These are phyloP conservation scores for rabbit (Oryctolagus cuniculus) DNA, from an alignment of 2,113 vertebrate genomes.

Conservation along the genomic window DNA sequence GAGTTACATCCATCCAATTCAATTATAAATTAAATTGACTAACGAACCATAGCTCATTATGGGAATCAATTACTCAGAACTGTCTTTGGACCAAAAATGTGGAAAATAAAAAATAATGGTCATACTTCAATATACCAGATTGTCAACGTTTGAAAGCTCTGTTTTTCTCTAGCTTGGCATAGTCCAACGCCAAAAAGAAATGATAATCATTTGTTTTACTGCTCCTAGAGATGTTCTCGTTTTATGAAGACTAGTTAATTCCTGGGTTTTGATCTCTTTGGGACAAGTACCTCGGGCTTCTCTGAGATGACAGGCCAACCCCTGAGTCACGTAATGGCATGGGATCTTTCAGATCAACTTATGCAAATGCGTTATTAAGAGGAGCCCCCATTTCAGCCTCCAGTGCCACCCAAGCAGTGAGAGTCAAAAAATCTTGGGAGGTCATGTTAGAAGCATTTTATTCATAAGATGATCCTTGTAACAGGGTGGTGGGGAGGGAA, in stretches of 20 bases:
- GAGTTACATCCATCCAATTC: conserved; percentile 96
- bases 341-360: conserved; percentile 90
- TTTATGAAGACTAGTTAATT: conserved; percentile 91
- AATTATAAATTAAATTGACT: conserved; percentile 98
- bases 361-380: conserved; percentile 92
- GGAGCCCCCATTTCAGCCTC: conserved; percentile 86
- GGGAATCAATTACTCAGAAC: conserved; percentile 96
- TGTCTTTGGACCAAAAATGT: conserved; percentile 95
- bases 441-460: conserved; percentile 83
- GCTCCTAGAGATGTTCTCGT: conserved; percentile 88
- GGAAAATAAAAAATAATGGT: conserved; percentile 94
- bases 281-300: conserved; percentile 86
- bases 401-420: conserved; percentile 89
- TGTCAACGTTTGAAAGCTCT: conserved; percentile 93
- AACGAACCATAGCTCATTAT: conserved; percentile 97
- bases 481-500: conserved; percentile 47
- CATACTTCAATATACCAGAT: conserved; percentile 94
- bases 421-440: conserved; percentile 87
- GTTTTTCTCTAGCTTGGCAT: conserved; percentile 92
- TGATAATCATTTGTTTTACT: conserved; percentile 91
- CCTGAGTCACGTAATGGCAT: conserved; percentile 87
- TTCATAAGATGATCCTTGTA: conserved; percentile 86
- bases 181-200: conserved; percentile 90
- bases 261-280: conserved; percentile 88
- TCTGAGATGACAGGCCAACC: conserved; percentile 87